A percentile compares a stretch with the other conserved stretches of the same genome.
Evolutionary conservation across 2,113 vertebrate genomes (phyloP).

Genomic region (Channa argus): DNA sequence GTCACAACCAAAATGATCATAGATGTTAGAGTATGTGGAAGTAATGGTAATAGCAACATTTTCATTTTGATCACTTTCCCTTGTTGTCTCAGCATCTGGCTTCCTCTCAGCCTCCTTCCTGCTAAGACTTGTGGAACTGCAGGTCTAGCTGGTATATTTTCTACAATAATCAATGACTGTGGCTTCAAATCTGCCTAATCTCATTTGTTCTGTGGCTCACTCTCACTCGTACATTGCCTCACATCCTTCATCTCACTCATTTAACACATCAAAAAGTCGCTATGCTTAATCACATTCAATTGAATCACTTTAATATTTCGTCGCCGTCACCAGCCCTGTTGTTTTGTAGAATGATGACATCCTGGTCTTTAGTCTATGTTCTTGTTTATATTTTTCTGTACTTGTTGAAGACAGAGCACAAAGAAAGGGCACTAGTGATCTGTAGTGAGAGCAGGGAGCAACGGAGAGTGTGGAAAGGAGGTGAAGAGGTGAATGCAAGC

Average conservation of each 20-base stretch:
- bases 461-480: too few species aligned
- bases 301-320: constrained; percentile 59
- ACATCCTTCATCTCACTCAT: not conserved
- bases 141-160: constrained; percentile 49
- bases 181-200: constrained; percentile 22
- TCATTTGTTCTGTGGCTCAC: constrained; percentile 37
- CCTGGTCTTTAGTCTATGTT: constrained; percentile 30
- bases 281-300: constrained; percentile 29
- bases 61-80: not conserved
- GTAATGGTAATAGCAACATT: not conserved
- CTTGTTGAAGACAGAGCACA: too few species aligned
- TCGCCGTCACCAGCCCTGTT: constrained; percentile 45
- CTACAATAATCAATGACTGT: constrained; percentile 29
- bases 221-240: constrained; percentile 19
- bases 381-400: constrained; percentile 21
- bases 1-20: not conserved
- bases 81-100: constrained; percentile 35
- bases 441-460: too few species aligned
- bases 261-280: not conserved
- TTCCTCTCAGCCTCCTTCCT: constrained; percentile 33
- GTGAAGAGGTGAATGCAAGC: too few species aligned
- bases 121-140: constrained; percentile 52
- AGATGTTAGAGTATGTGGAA: too few species aligned
- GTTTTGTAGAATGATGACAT: constrained; percentile 24
- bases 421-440: too few species aligned